Evolutionary conservation across 2,113 vertebrate genomes (phyloP), one percentile per base, ranked within the genome.

Genomic region (Chamaetylas fuelleborni): DNA sequence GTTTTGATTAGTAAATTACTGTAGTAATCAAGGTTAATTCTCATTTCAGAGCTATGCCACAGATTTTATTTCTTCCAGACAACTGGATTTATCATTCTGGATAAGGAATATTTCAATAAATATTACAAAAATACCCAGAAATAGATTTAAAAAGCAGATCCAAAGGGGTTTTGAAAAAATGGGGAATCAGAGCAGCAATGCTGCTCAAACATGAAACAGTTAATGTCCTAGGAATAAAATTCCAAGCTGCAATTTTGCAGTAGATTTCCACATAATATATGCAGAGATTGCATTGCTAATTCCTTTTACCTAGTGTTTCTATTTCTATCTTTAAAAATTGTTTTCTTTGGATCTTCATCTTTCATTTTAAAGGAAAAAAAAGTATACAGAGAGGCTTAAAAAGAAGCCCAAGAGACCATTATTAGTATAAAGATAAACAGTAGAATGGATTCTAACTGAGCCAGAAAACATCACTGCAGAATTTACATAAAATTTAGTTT

Each of bases 21-120:
- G 93, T 51, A 88, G 97, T 97, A 98, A 98, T 98, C 98, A 98
- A 98, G 98, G 98, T 98, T 98, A 98, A 98, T 98, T 98, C 98
- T 97, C 96, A 9, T 96, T 95, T 95, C 97, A 96, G 89, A 95
- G 81, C 91, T 95, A 85, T 77, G 97, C 95, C 60, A 96, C 95
- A 71, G 96, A 97, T 97, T 97, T 97, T 93, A 74, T 97, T 94
- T 97, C 96, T 97, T 97, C 79, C 93, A 97, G 91, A 92, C 96
- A 97, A 97, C 96, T 96, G 82, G 96, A 91, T 98, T 97, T 97
- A 91, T 89, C 74, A 74, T 96, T 95, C 56, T 61, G 85, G 84
- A 94, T 82, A 92, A 93, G 42, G 91, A 97, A 93, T 77, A 66
- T 94, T 95, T 95, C 86, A 86, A 94, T 67, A 96, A 96, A 96